Percentiles rank a stretch among this genome's conserved stretches.
Evolutionary conservation across 2,888 invertebrate species (phyloP).

Genomic region (Lasioglossum leucozonium): DNA sequence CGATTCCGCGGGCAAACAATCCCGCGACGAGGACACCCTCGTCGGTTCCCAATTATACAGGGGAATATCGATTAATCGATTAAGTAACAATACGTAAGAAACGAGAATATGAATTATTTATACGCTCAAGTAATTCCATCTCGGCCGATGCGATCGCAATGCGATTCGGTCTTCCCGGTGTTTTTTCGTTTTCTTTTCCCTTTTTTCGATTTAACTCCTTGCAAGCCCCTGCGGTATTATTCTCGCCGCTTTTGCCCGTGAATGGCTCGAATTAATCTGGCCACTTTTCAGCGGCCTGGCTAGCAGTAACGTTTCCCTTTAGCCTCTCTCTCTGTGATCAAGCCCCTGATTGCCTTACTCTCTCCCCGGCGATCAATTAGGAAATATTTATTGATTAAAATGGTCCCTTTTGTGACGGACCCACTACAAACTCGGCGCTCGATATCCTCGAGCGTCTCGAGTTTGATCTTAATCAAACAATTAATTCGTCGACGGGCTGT

Average conservation of each 20-base stretch:
- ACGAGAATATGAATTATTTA: constrained; percentile 56
- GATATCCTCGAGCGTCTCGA: neutral
- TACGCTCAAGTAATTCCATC: constrained; percentile 47
- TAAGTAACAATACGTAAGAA: constrained; percentile 52
- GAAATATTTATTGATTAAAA: constrained; percentile 1
- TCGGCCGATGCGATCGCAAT: constrained; percentile 10
- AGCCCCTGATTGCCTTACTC: neutral
- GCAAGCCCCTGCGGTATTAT: neutral
- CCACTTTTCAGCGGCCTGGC: constrained; percentile 5
- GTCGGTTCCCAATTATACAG: constrained; percentile 45
- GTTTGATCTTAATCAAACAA: neutral
- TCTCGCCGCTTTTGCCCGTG: neutral
- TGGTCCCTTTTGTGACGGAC: neutral
- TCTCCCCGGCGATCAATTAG: neutral
- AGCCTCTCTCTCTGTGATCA: neutral
- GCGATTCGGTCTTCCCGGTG: neutral
- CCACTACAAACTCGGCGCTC: neutral
- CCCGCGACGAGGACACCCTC: constrained; percentile 14
- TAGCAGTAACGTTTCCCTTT: neutral
- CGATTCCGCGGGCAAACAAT: constrained; percentile 45
- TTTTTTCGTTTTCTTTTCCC: neutral
- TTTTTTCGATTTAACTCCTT: constrained; percentile 17
- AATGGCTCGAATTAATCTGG: constrained; percentile 14
- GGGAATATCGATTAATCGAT: constrained; percentile 61
- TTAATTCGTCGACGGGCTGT: neutral